phyloP scores from a whole-genome alignment of 2,113 vertebrate genomes.

The Prionailurus viverrinus region DNA sequence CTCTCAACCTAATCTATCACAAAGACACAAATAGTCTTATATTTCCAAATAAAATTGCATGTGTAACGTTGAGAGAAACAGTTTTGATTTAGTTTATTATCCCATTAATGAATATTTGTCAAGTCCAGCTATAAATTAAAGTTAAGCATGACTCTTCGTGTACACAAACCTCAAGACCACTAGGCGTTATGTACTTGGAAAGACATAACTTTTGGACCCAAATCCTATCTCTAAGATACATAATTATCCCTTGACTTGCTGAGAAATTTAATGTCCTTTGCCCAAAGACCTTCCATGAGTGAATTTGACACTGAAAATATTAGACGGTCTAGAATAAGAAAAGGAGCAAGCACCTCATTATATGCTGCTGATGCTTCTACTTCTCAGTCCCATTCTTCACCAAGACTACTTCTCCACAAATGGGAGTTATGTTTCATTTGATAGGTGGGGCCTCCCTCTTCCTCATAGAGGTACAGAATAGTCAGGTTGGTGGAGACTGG shows the following conservation, averaged over 20 bases:
- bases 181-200: background rate
- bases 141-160: background rate
- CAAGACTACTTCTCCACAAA: background rate
- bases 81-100: background rate
- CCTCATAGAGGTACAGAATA: background rate
- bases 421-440: background rate
- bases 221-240: background rate
- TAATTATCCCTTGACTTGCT: background rate
- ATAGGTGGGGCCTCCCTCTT: background rate
- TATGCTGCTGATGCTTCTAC: background rate
- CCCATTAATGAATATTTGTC: background rate
- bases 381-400: background rate
- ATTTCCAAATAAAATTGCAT: conserved; percentile 25
- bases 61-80: background rate
- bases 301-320: background rate
- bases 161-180: background rate
- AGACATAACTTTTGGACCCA: background rate
- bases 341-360: background rate
- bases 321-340: background rate
- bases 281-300: background rate
- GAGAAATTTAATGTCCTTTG: background rate
- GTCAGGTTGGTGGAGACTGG: background rate
- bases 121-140: background rate
- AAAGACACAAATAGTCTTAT: background rate
- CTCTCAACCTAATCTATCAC: background rate